Conservation (phyloP, 2,888 invertebrate genomes). For the Eledona agricola region DNA sequence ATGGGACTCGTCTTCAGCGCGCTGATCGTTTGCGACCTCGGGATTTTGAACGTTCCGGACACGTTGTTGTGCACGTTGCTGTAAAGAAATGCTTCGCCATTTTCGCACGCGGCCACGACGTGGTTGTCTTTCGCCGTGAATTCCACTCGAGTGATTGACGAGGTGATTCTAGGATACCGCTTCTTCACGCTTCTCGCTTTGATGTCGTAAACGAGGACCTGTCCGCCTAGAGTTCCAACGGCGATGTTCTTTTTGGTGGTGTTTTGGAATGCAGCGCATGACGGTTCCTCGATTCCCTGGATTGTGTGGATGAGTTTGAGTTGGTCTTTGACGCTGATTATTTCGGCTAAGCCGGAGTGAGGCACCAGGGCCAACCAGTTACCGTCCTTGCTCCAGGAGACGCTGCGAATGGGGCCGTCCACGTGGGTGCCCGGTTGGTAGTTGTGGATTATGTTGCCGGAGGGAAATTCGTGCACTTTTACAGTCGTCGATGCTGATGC, state of each 20-base stretch:
- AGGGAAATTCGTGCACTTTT: constrained; percentile 66
- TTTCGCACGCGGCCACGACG: constrained; percentile 55
- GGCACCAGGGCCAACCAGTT: constrained; percentile 59
- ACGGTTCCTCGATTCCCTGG: constrained; percentile 54
- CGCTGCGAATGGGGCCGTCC: constrained; percentile 53
- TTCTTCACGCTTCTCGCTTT: constrained; percentile 54
- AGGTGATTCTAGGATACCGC: constrained; percentile 50
- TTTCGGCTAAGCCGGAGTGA: constrained; percentile 54
- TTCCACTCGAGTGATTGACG: constrained; percentile 52
- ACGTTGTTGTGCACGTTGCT: constrained; percentile 52
- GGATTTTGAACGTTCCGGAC: constrained; percentile 52
- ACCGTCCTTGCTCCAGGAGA: constrained; percentile 61
- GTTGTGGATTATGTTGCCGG: constrained; percentile 66
- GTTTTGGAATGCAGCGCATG: constrained; percentile 58
- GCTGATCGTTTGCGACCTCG: constrained; percentile 54
- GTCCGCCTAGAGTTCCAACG: constrained; percentile 55
- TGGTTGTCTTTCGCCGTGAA: constrained; percentile 57
- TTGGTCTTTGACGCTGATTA: constrained; percentile 56
- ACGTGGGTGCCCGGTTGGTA: constrained; percentile 57
- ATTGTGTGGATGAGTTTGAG: constrained; percentile 56
- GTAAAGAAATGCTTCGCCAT: constrained; percentile 56
- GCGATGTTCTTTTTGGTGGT: constrained; percentile 55
- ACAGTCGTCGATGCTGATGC: constrained; percentile 68
- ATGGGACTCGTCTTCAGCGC: constrained; percentile 53
- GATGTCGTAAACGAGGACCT: constrained; percentile 58